These are phyloP conservation scores for Herminia tarsipennalis DNA, from an alignment of 2,888 invertebrate genomes.

Conservation along the genomic window DNA sequence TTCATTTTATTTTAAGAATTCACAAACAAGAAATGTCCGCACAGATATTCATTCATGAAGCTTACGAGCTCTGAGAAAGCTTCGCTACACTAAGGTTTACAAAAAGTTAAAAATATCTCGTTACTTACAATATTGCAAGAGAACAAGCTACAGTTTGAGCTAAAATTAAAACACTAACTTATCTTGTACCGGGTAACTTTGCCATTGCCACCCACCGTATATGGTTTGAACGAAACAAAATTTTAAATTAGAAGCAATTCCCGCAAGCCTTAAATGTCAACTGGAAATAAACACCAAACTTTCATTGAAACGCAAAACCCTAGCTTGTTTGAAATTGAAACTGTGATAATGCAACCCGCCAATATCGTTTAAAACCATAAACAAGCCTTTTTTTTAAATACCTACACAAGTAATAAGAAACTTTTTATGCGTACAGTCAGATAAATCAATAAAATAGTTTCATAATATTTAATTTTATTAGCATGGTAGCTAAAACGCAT, in stretches of 20 bases:
- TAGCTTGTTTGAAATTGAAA: too few relatives aligned
- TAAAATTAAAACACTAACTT: conserved; percentile 44
- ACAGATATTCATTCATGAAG: conserved; percentile 10
- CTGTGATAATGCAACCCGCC: too few relatives aligned
- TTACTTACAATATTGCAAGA: conserved; percentile 29
- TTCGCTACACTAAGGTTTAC: conserved; percentile 26
- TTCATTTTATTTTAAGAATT: conserved; percentile 17
- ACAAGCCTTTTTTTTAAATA: too few relatives aligned
- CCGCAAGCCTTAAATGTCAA: conserved; percentile 23
- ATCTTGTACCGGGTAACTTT: conserved; percentile 23
- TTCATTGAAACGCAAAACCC: too few relatives aligned
- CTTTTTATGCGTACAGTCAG: too few relatives aligned
- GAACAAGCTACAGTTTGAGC: conserved; percentile 22
- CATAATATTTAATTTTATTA: too few relatives aligned
- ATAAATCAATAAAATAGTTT: too few relatives aligned
- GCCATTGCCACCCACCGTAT: conserved; percentile 37
- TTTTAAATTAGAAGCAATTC: conserved; percentile 23
- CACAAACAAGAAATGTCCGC: conserved; percentile 9
- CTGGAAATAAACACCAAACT: conserved; percentile 20
- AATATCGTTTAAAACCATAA: too few relatives aligned
- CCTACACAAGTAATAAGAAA: too few relatives aligned
- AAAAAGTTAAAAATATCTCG: conserved; percentile 31
- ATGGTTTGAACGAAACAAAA: conserved; percentile 10
- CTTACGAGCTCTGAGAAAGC: conserved; percentile 25
- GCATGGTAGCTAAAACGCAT: too few relatives aligned